Conservation (phyloP, 2,888 invertebrate genomes). For the Hypena proboscidalis region DNA sequence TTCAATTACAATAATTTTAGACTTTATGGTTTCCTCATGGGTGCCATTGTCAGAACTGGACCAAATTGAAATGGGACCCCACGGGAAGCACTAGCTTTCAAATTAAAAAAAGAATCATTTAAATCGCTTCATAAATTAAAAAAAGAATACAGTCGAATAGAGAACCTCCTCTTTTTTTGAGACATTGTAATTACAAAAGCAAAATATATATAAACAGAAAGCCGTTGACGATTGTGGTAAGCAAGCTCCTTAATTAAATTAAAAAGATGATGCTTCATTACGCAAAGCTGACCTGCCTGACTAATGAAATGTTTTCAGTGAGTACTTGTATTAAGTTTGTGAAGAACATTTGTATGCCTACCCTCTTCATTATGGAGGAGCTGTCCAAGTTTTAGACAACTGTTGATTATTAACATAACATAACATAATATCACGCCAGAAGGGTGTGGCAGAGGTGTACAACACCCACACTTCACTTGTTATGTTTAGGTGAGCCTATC, state of each 20-base stretch:
- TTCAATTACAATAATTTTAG: no score
- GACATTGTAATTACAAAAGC: conserved; percentile 21
- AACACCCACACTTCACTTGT: no score
- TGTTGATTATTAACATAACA: neutral
- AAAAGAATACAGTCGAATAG: no score
- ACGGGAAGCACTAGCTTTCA: no score
- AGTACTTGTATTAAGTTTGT: conserved; percentile 14
- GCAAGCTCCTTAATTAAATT: conserved; percentile 38
- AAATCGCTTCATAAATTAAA: no score
- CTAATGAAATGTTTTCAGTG: conserved; percentile 23
- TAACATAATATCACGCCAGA: no score
- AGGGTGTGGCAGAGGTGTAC: no score
- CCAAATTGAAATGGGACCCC: no score
- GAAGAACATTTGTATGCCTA: neutral
- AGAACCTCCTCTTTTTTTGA: conserved; percentile 19
- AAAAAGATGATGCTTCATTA: conserved; percentile 37
- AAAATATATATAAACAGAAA: conserved; percentile 34
- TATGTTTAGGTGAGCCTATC: no score
- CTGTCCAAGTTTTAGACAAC: neutral
- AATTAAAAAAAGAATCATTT: no score
- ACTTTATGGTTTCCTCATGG: no score
- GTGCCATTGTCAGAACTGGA: no score
- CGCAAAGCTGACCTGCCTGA: conserved; percentile 17
- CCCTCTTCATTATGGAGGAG: conserved; percentile 4
- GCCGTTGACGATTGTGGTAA: conserved; percentile 31